Conservation (phyloP, 2,888 invertebrate species). For the Siphonodentalium dalli region DNA sequence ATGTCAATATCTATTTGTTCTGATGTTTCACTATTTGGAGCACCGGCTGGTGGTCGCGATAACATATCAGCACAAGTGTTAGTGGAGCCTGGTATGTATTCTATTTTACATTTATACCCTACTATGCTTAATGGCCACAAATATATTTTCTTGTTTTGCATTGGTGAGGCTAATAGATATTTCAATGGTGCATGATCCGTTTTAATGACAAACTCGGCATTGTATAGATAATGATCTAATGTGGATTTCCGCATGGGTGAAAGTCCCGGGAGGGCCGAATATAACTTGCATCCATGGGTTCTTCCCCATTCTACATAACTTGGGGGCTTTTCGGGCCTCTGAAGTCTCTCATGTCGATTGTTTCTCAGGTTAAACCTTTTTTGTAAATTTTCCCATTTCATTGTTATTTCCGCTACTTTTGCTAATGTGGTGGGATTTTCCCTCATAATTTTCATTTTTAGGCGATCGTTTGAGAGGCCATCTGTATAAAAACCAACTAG, state of each 20-base stretch:
- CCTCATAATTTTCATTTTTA: conserved; percentile 21
- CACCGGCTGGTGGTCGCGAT: no score
- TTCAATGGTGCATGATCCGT: conserved; percentile 14
- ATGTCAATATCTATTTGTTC: no score
- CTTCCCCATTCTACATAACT: not conserved
- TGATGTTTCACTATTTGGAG: no score
- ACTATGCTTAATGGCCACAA: conserved; percentile 7
- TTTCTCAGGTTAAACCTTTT: conserved; percentile 20
- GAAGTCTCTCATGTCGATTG: no score
- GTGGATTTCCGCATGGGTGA: no score
- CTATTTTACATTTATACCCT: conserved; percentile 15
- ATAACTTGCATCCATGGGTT: conserved; percentile 16
- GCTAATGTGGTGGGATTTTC: conserved; percentile 11
- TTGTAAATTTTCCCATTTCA: conserved; percentile 15
- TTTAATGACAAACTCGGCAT: not conserved
- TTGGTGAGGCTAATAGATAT: conserved; percentile 7
- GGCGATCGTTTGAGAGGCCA: conserved; percentile 9
- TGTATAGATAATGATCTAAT: conserved; percentile 3
- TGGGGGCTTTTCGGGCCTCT: no score
- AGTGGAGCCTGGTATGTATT: conserved; percentile 2
- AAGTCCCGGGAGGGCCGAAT: not conserved
- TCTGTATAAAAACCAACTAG: conserved; percentile 17
- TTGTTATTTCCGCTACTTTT: conserved; percentile 8
- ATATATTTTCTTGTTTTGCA: conserved; percentile 10
- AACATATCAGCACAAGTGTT: conserved; percentile 4